Conservation (phyloP, 37 sponge, comb jelly and placozoan species). For the Spongilla lacustris region DNA sequence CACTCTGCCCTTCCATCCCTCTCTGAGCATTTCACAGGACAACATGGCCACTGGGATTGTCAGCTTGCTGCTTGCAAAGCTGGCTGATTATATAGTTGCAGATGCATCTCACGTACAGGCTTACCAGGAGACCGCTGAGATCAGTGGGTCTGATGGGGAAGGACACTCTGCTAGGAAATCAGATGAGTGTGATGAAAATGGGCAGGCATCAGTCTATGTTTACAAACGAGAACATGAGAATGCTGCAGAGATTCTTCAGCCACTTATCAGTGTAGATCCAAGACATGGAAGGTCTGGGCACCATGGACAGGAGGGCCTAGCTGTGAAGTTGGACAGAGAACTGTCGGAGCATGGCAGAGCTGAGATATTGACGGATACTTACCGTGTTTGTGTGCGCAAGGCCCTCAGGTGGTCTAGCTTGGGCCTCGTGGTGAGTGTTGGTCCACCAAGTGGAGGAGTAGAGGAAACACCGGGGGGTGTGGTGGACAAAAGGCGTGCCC, state of each 20-base stretch:
- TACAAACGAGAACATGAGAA: slow-evolving; percentile 81
- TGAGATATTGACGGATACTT: slow-evolving; percentile 79
- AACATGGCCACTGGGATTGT: slow-evolving; percentile 74
- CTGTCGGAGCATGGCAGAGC: slow-evolving; percentile 74
- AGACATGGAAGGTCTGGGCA: slow-evolving; percentile 66
- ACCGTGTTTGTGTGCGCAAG: slow-evolving; percentile 64
- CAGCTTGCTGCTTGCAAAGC: slow-evolving; percentile 74
- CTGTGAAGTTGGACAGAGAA: slow-evolving; percentile 77
- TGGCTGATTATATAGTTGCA: slow-evolving; percentile 91
- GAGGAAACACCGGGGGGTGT: slow-evolving; percentile 24
- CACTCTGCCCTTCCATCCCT: slow-evolving; percentile 72
- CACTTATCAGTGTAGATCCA: slow-evolving; percentile 76
- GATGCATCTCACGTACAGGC: slow-evolving; percentile 30
- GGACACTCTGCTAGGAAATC: slow-evolving; percentile 6
- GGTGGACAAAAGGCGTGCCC: slow-evolving; percentile 76
- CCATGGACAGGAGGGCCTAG: slow-evolving; percentile 57
- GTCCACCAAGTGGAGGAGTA: slow-evolving; percentile 64
- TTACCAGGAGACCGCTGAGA: background rate
- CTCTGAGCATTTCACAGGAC: slow-evolving; percentile 19
- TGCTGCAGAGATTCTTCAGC: slow-evolving; percentile 86
- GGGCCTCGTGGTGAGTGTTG: slow-evolving; percentile 90
- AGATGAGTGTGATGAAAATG: slow-evolving; percentile 54
- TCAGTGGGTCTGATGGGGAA: background rate
- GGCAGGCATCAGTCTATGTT: slow-evolving; percentile 81
- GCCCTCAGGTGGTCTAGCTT: slow-evolving; percentile 87